Evolutionary conservation across 2,888 invertebrate genomes (phyloP), one percentile per base, ranked within the genome.

Genomic region (Himalopsyche anomala): DNA sequence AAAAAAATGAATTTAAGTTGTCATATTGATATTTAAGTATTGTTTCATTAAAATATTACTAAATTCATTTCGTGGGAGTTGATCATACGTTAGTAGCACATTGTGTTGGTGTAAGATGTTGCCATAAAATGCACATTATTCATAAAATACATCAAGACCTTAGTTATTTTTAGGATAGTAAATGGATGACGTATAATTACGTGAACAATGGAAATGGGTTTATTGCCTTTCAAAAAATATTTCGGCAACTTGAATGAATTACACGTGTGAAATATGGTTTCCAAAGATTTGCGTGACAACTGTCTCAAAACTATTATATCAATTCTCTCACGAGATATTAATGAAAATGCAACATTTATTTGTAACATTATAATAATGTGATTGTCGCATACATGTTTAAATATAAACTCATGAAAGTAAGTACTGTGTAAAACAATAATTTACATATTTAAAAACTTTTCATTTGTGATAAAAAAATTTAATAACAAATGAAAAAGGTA

Each of bases 271-370:
- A 74, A 28, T 74, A 74, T 74, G 28, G 1, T 11, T 74, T 74
- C 9, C 74, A 74, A 28, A 38, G 74, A 74, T 36, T 74, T 8
- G 36, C 74, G 74, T 74, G 74, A 74, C 74, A 74, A 74, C 19
- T 74, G 74, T 74, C 74, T 74, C 74, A 74, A 74, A 69, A 74
- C 38, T 74, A 74, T 74, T 74, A 74, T 74, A 74, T 15, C 15
- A 38, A 74, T 74, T 74, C 38, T 74, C 74, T 36, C 74, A 74
- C 74, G 38, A 74, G 74, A 74, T 74, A 74, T 15, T 1, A 12
- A 9, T 12, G 38, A 15, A 38, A 38, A 74, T 74, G 36, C 38
- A 74, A 74, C 5, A 74, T 74, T 74, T 38, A 74, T 36, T 36
- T 74, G 74, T 0, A 51, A 51, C 51, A 51, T 2, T 69, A 28